Percentiles rank a stretch among this genome's conserved stretches.
Evolutionary conservation across 2,113 vertebrate genomes (phyloP).

Genomic region (Cryptotis parvus): DNA sequence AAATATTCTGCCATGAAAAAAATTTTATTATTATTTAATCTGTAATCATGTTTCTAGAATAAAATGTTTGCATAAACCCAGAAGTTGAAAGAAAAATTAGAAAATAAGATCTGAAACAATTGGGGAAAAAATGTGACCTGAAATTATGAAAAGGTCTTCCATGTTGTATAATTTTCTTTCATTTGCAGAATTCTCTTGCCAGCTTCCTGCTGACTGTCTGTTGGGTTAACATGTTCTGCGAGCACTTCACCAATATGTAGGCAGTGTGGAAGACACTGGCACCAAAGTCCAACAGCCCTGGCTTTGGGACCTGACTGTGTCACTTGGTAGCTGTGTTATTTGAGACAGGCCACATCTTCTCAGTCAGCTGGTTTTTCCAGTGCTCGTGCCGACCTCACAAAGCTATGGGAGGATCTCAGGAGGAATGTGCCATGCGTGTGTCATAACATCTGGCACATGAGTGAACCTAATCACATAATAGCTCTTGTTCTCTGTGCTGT

Average conservation of each 20-base stretch:
- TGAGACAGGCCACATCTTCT: not conserved
- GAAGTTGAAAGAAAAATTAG: conserved; percentile 18
- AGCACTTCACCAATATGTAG: not conserved
- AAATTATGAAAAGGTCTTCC: conserved; percentile 14
- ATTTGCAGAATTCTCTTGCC: not conserved
- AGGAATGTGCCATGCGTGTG: not conserved
- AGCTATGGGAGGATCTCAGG: not conserved
- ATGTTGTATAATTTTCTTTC: not conserved
- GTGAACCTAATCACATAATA: not conserved
- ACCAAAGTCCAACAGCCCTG: not conserved
- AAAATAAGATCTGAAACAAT: not conserved
- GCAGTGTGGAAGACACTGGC: too few relatives aligned
- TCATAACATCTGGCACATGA: not conserved
- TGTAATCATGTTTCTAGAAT: conserved; percentile 1
- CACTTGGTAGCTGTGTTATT: not conserved
- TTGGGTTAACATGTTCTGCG: not conserved
- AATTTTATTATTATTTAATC: not conserved
- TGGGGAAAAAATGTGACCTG: not conserved
- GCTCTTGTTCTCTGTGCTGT: not conserved
- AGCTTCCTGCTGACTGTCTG: not conserved
- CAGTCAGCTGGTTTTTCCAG: not conserved
- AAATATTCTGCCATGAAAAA: not conserved
- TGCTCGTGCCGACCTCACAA: not conserved
- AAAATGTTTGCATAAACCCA: not conserved
- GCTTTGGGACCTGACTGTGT: not conserved